Percentiles rank a stretch among this genome's conserved stretches.
These are phyloP conservation scores for Rana temporaria DNA, from an alignment of 2,113 vertebrate species.

Conservation along the genomic window DNA sequence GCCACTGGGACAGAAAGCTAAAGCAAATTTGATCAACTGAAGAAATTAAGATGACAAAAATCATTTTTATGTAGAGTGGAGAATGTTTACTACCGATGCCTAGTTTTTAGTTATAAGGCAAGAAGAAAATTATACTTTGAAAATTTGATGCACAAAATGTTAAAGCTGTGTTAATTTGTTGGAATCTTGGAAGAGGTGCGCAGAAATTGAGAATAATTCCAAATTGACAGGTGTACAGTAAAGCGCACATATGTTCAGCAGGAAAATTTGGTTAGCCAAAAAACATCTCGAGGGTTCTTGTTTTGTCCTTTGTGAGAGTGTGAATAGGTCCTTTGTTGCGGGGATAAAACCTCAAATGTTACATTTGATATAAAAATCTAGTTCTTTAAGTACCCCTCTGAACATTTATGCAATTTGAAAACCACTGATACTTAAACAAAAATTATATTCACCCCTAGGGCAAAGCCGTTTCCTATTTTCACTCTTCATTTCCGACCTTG, in stretches of 20 bases:
- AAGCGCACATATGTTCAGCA: background rate
- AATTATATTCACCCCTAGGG: background rate
- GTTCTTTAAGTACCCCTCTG: background rate
- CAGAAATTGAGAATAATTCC: background rate
- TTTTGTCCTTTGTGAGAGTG: background rate
- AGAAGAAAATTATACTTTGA: too few relatives aligned
- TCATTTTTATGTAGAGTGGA: background rate
- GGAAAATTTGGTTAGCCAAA: background rate
- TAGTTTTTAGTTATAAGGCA: too few relatives aligned
- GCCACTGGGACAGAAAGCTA: too few relatives aligned
- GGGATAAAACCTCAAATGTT: background rate
- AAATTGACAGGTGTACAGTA: background rate
- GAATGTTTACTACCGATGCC: too few relatives aligned
- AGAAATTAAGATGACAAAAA: too few relatives aligned
- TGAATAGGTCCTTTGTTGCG: background rate
- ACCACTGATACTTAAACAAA: background rate
- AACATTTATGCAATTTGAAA: slow-evolving; percentile 14
- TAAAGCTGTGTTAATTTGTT: background rate
- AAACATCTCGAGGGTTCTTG: background rate
- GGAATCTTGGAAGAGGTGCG: background rate
- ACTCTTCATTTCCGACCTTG: background rate
- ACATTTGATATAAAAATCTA: slow-evolving; percentile 7
- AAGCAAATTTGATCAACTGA: too few relatives aligned
- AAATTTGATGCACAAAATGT: background rate
- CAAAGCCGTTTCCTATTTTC: background rate